These are phyloP conservation scores for Agelastica alni DNA, from an alignment of 2,888 invertebrate species.

Conservation along the genomic window DNA sequence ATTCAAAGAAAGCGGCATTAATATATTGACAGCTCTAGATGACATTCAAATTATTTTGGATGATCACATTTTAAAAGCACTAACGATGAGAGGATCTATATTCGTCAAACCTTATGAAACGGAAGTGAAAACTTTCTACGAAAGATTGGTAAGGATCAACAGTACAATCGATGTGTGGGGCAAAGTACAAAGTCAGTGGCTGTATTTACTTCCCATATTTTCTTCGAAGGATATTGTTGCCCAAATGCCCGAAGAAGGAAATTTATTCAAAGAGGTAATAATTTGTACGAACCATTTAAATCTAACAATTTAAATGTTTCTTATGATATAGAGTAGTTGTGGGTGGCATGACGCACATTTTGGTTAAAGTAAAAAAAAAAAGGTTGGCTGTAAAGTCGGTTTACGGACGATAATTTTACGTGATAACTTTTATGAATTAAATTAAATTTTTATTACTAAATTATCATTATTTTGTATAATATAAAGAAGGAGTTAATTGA, in stretches of 20 bases:
- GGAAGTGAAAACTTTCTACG: slow-evolving; percentile 75
- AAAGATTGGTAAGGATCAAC: slow-evolving; percentile 70
- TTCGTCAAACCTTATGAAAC: slow-evolving; percentile 82
- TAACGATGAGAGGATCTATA: slow-evolving; percentile 84
- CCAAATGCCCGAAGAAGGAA: slow-evolving; percentile 85
- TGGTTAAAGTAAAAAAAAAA: no score
- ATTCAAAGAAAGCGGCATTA: slow-evolving; percentile 75
- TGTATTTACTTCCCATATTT: slow-evolving; percentile 85
- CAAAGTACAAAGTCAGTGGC: slow-evolving; percentile 84
- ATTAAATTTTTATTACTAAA: no score
- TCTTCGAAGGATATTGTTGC: slow-evolving; percentile 83
- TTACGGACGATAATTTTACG: no score
- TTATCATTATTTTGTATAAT: no score
- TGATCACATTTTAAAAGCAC: slow-evolving; percentile 81
- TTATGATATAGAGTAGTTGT: no score
- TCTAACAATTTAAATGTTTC: slow-evolving; percentile 1
- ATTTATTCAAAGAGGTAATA: slow-evolving; percentile 76
- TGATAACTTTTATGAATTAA: no score
- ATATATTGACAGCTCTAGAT: slow-evolving; percentile 73
- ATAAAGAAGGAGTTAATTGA: no score
- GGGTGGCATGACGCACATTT: no score
- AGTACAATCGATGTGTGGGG: slow-evolving; percentile 82
- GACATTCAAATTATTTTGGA: slow-evolving; percentile 77
- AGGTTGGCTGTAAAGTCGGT: no score
- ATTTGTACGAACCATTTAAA: no score